Percentiles rank a stretch among this genome's conserved stretches.
These are phyloP conservation scores for Proales similis DNA, from an alignment of 1,140 invertebrate species.

Conservation along the genomic window DNA sequence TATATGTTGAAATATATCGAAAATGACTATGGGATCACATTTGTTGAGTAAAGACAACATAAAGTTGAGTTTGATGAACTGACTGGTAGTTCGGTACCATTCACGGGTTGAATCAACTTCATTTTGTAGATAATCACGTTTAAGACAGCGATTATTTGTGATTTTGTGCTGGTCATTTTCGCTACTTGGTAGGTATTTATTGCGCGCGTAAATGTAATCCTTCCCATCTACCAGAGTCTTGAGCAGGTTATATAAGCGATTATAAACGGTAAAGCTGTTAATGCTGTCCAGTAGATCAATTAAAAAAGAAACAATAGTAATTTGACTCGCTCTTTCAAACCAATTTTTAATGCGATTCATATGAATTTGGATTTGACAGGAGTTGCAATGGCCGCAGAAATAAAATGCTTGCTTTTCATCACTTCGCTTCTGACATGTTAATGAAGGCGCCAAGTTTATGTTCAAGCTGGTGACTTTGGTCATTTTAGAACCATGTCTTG, in stretches of 20 bases:
- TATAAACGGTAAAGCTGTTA: constrained; percentile 22
- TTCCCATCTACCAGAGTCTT: constrained; percentile 25
- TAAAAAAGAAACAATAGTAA: constrained; percentile 8
- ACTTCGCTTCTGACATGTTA: constrained; percentile 23
- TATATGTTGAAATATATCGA: constrained; percentile 9
- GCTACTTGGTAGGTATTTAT: constrained; percentile 29
- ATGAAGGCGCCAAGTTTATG: constrained; percentile 10
- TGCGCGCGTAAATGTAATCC: constrained; percentile 26
- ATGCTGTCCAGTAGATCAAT: constrained; percentile 13
- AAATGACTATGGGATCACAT: constrained; percentile 32
- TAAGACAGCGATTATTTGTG: constrained; percentile 27
- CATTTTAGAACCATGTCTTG: constrained; percentile 13
- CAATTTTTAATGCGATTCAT: constrained; percentile 21
- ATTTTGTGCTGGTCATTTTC: constrained; percentile 32
- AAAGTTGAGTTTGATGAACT: constrained; percentile 34
- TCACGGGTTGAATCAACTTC: constrained; percentile 21
- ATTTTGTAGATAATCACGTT: constrained; percentile 12
- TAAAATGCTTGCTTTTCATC: constrained; percentile 3
- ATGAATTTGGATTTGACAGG: constrained; percentile 28
- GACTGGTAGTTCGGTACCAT: constrained; percentile 10
- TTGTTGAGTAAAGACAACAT: constrained; percentile 30
- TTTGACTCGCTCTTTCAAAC: constrained; percentile 31
- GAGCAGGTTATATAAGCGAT: constrained; percentile 22
- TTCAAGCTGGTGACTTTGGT: constrained; percentile 23
- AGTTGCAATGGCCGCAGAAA: constrained; percentile 34